Conservation (phyloP, 2,888 invertebrate genomes). For the Drosophila picticornis region DNA sequence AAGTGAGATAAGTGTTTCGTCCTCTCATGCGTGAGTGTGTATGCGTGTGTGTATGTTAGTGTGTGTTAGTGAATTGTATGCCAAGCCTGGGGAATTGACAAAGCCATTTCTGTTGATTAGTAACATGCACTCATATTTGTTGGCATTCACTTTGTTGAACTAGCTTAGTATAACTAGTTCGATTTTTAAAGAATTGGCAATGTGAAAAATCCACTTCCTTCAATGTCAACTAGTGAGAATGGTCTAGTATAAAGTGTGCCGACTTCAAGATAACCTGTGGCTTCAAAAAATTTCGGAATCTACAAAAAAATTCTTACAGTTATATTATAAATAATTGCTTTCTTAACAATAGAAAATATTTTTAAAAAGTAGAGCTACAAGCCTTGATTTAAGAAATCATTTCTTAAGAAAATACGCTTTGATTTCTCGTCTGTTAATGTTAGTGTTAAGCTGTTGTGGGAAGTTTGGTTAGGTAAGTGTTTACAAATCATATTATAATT, state of each 20-base stretch:
- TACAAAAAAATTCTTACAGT: no score
- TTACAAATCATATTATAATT: no score
- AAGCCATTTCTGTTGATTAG: slow-evolving; percentile 66
- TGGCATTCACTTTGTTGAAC: slow-evolving; percentile 22
- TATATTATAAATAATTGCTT: no score
- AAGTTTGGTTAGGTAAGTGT: no score
- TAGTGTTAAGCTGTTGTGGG: no score
- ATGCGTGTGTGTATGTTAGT: background rate
- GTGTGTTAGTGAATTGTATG: slow-evolving; percentile 25
- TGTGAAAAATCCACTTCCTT: background rate
- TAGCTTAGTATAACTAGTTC: background rate
- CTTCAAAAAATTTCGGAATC: no score
- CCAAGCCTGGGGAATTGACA: slow-evolving; percentile 22
- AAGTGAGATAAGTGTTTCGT: slow-evolving; percentile 57
- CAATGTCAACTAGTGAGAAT: background rate
- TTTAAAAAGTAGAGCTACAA: no score
- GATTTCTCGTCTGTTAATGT: no score
- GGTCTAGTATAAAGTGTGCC: background rate
- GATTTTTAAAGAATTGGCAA: background rate
- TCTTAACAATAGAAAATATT: no score
- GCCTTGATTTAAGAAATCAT: no score
- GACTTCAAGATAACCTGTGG: background rate
- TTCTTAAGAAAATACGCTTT: no score
- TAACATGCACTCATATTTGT: slow-evolving; percentile 52
- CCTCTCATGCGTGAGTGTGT: slow-evolving; percentile 10